A percentile compares a stretch with the other conserved stretches of the same genome.
These are phyloP conservation scores for Acrocephalus scirpaceus DNA, from an alignment of 2,797 vertebrate genomes.

Conservation along the genomic window DNA sequence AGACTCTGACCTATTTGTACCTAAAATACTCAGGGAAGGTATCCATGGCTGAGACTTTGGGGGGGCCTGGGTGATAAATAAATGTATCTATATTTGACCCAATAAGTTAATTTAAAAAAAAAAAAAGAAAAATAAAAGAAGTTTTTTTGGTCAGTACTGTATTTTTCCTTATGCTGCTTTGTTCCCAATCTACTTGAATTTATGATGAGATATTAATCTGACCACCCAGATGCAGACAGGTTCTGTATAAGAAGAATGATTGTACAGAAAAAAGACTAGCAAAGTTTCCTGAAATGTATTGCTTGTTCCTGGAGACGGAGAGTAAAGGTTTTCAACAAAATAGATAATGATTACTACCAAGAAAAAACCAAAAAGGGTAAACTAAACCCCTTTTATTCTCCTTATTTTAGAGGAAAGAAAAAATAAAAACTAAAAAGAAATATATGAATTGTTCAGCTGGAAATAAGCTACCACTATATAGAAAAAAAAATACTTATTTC, in stretches of 20 bases:
- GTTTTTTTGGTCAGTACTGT: not conserved
- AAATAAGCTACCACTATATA: not conserved
- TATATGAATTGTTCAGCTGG: not conserved
- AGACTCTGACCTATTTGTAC: not conserved
- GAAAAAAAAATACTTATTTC: not conserved
- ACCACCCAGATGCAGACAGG: not conserved
- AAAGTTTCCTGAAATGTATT: not conserved
- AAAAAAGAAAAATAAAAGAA: not conserved
- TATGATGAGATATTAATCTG: not conserved
- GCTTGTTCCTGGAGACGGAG: not conserved
- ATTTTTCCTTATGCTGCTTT: not conserved
- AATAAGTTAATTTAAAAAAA: not conserved
- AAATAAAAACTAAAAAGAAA: not conserved
- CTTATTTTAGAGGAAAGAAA: not conserved
- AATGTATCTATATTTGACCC: not conserved
- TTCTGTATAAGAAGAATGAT: not conserved
- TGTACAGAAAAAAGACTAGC: not conserved
- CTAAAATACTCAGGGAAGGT: not conserved
- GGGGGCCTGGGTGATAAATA: not conserved
- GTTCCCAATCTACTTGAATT: not conserved
- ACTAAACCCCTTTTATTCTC: not conserved
- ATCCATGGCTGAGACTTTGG: not conserved
- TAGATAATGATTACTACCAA: not conserved
- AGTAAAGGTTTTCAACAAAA: not conserved
- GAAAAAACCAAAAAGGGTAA: not conserved